Evolutionary conservation across 2,888 invertebrate species (phyloP).

Genomic region (Hybos culiciformis): DNA sequence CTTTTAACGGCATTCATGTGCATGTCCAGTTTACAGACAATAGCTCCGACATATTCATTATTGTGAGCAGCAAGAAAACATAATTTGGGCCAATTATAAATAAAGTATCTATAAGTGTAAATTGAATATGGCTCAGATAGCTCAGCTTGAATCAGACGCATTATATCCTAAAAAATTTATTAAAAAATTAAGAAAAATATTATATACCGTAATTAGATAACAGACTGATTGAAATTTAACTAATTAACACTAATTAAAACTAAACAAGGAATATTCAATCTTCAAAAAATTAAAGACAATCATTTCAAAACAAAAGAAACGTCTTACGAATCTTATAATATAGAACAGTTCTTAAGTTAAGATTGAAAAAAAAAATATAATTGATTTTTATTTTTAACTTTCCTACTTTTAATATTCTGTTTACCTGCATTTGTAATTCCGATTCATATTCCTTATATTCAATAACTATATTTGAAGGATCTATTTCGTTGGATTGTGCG

Average conservation of each 20-base stretch:
- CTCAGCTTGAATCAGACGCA: slow-evolving; percentile 97
- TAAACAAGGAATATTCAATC: too few species aligned
- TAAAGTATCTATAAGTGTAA: slow-evolving; percentile 99
- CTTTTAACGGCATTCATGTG: slow-evolving; percentile 81
- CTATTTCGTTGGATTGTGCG: too few species aligned
- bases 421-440: slow-evolving; percentile 84
- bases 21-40: slow-evolving; percentile 95
- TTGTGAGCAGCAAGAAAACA: slow-evolving; percentile 91
- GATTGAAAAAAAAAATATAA: too few species aligned
- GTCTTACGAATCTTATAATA: too few species aligned
- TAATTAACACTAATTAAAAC: neutral
- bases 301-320: too few species aligned
- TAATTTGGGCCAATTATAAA: slow-evolving; percentile 98
- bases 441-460: slow-evolving; percentile 72
- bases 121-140: slow-evolving; percentile 99
- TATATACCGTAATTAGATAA: neutral
- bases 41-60: slow-evolving; percentile 86
- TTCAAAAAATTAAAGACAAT: neutral
- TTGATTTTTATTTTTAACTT: too few species aligned
- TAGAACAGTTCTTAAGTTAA: too few species aligned
- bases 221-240: neutral
- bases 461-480: slow-evolving; percentile 24
- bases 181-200: neutral
- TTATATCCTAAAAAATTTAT: slow-evolving; percentile 66
- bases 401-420: too few species aligned